These are phyloP conservation scores for Mus spretus DNA, from an alignment of 2,797 vertebrate genomes.

Conservation along the genomic window DNA sequence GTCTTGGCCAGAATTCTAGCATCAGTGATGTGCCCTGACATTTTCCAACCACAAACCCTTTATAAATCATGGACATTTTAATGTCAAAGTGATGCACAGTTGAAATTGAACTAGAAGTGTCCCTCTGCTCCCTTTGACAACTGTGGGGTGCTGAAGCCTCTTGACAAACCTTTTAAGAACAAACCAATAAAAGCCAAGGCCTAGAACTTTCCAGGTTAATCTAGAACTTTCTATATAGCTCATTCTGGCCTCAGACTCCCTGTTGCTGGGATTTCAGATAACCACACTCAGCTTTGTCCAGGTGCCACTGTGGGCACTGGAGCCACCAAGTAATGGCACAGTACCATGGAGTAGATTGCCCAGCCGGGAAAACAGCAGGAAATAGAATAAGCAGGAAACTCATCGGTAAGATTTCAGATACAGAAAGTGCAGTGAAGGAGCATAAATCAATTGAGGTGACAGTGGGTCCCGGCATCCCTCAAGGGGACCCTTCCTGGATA, in stretches of 20 bases:
- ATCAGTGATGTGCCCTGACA: too few species aligned
- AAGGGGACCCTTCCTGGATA: background rate
- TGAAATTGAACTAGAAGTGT: background rate
- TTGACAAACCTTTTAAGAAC: background rate
- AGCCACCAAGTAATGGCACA: background rate
- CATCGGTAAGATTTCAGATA: background rate
- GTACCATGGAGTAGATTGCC: background rate
- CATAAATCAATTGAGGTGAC: background rate
- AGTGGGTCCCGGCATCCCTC: rapidly evolving
- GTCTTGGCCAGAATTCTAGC: too few species aligned
- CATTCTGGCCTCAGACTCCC: background rate
- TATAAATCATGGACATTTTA: background rate
- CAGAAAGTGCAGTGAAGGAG: background rate
- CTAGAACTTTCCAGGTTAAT: background rate
- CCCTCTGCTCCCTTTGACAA: too few species aligned
- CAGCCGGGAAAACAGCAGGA: background rate
- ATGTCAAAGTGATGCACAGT: background rate
- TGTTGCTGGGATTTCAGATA: background rate
- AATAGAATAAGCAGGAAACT: background rate
- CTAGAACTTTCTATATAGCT: background rate
- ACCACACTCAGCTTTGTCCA: background rate
- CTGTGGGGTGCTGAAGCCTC: background rate
- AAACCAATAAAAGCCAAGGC: background rate
- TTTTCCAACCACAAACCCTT: too few species aligned
- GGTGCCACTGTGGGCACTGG: background rate